Base-by-base conservation (phyloP, 2,888 invertebrate genomes). In the Diadromus collaris region DNA sequence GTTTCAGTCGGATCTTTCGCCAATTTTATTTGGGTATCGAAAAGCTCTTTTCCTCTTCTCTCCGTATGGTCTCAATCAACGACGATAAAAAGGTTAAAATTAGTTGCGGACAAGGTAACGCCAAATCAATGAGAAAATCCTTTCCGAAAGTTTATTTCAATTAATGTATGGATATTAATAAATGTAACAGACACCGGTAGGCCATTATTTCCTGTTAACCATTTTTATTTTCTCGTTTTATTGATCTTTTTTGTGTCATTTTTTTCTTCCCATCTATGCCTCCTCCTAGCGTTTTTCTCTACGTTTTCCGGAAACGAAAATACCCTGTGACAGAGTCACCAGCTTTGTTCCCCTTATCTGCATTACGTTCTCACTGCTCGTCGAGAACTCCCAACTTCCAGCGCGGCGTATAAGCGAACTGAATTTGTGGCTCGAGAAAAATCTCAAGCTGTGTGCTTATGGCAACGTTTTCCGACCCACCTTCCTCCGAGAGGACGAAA, bases 301-400 rank as follows among this genome's bases (percentile, higher is more conserved):
- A 13, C 38, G 54, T 24, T 56, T 29, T 9, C 10, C 27, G 56
- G 56, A 44, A 56, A 68, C 54, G 54, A 64, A 69, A 79, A 79
- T 76, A 76, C 72, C 64, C 79, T 79, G 75, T 79, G 70, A 71
- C 70, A 46, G 56, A 70, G 75, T 78, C 71, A 67, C 78, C 75
- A 75, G 78, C 75, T 75, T 61, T 63, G 61, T 46, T 72, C 58
- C 21, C 51, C 46, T 13, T 76, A 72, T 64, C 63, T 65, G 60
- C 70, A 21, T 78, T 44, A 24, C 61, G 44, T 72, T 34, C 16
- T 34, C 44, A n/a, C 41, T 72, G 72, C 48, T 72, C 56, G 61
- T 32, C 51, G 63, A 41, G 68, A 67, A 51, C 21, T 51, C 21
- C 4, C 51, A 24, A 21, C 51, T 51, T 24, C 67, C 71, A 69